These are phyloP conservation scores for Cyclophora punctaria DNA, from an alignment of 2,888 invertebrate species.

Conservation along the genomic window DNA sequence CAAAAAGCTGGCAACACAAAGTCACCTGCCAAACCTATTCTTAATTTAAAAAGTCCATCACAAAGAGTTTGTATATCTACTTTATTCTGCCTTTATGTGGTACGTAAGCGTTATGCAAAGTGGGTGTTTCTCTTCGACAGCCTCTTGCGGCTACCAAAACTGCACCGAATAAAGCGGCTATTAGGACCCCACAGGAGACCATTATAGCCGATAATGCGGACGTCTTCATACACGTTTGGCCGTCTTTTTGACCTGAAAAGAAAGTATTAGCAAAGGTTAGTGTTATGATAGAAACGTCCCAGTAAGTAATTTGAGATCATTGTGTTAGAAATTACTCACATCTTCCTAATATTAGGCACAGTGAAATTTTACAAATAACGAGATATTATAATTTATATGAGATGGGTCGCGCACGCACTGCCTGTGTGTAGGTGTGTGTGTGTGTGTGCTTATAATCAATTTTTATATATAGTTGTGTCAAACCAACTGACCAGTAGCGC, in stretches of 20 bases:
- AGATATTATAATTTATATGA: too few relatives aligned
- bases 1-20: too few relatives aligned
- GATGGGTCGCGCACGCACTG: too few relatives aligned
- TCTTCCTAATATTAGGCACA: too few relatives aligned
- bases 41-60: neutral
- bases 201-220: slow-evolving; percentile 80
- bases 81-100: slow-evolving; percentile 79
- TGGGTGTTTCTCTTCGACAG: slow-evolving; percentile 74
- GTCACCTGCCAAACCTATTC: too few relatives aligned
- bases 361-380: too few relatives aligned
- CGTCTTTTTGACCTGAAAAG: slow-evolving; percentile 45
- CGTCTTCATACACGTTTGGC: slow-evolving; percentile 79
- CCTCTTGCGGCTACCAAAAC: slow-evolving; percentile 85
- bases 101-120: slow-evolving; percentile 72
- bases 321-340: too few relatives aligned
- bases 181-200: slow-evolving; percentile 79
- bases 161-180: slow-evolving; percentile 82
- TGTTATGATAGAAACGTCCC: too few relatives aligned
- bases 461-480: too few relatives aligned
- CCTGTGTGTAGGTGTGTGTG: too few relatives aligned
- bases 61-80: slow-evolving; percentile 29
- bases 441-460: too few relatives aligned
- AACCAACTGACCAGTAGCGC: slow-evolving; percentile 30
- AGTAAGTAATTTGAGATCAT: too few relatives aligned
- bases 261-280: neutral